phyloP scores from a whole-genome alignment of 2,797 vertebrate genomes.

The Danio albolineatus region DNA sequence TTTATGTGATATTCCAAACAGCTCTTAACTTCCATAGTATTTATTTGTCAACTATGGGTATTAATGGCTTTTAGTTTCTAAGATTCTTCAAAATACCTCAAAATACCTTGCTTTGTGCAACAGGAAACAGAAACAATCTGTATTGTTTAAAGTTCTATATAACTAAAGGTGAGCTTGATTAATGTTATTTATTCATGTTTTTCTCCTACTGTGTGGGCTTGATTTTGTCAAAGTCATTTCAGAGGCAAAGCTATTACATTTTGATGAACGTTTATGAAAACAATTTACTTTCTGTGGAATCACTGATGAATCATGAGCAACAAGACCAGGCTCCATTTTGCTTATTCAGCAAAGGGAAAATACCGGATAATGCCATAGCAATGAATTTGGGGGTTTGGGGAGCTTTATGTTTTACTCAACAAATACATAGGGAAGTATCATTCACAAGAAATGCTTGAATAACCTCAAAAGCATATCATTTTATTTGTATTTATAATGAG shows the following conservation, averaged over 20 bases:
- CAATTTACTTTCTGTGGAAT: not conserved
- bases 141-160: no score
- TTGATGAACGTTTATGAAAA: not conserved
- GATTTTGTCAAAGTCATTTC: not conserved
- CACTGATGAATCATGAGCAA: not conserved
- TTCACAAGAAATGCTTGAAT: conserved; percentile 11
- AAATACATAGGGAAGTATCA: conserved; percentile 4
- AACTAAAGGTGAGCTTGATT: not conserved
- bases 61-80: no score
- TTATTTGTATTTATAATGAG: not conserved
- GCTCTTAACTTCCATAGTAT: no score
- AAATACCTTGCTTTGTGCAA: no score
- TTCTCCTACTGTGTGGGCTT: not conserved
- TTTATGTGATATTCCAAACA: no score
- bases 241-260: not conserved
- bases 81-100: no score
- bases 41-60: no score
- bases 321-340: not conserved
- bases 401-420: not conserved
- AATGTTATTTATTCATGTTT: conserved; percentile 18
- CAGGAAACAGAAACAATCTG: no score
- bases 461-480: not conserved
- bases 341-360: not conserved
- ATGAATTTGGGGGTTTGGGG: not conserved
- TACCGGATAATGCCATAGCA: conserved; percentile 2